A percentile compares a stretch with the other conserved stretches of the same genome.
Conservation (phyloP, 2,113 vertebrate species). For the Cranoglanis bouderius region DNA sequence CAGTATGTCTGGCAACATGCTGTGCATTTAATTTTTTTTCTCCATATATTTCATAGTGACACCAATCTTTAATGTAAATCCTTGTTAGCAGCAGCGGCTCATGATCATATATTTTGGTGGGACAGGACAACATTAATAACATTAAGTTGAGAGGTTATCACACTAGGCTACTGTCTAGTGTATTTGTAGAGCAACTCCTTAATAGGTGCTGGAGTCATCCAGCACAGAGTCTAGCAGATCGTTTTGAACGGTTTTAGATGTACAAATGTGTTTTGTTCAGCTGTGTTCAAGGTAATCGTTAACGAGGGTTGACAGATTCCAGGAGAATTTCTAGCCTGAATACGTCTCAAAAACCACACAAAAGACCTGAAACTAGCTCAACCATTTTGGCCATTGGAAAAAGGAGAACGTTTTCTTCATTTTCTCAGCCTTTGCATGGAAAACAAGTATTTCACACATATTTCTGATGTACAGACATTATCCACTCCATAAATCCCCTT, state of each 20-base stretch:
- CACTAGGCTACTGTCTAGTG: background rate
- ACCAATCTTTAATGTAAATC: constrained; percentile 15
- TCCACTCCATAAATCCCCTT: background rate
- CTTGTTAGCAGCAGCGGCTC: background rate
- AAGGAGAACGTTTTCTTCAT: background rate
- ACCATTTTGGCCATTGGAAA: background rate
- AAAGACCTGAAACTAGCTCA: background rate
- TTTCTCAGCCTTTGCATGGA: background rate
- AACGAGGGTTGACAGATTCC: background rate
- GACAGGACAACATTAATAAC: background rate
- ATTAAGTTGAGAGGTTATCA: background rate
- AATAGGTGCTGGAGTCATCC: background rate
- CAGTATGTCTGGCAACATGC: background rate
- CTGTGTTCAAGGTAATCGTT: background rate
- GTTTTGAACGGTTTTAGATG: background rate
- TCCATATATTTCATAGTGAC: constrained; percentile 19
- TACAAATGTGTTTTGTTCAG: background rate
- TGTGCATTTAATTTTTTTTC: constrained; percentile 5
- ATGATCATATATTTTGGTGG: background rate
- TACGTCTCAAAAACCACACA: background rate
- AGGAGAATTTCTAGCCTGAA: background rate
- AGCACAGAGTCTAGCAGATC: background rate
- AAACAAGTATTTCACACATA: background rate
- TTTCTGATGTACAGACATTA: background rate
- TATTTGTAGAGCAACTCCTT: background rate